A percentile compares a stretch with the other conserved stretches of the same genome.
These are phyloP conservation scores for Hylaea fasciaria DNA, from an alignment of 2,888 invertebrate species.

Conservation along the genomic window DNA sequence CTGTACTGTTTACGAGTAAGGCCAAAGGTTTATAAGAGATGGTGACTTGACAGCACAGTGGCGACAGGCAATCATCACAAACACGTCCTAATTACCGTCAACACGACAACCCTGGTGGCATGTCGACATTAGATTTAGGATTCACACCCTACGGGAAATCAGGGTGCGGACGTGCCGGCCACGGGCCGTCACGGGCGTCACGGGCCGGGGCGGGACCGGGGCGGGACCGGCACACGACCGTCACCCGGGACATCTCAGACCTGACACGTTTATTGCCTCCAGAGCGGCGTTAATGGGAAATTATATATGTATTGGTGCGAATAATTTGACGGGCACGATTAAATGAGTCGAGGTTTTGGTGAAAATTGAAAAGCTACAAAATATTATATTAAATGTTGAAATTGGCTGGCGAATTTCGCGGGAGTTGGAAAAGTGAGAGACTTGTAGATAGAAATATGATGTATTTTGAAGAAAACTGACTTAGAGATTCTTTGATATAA, in stretches of 20 bases:
- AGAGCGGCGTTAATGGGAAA: conserved; percentile 24
- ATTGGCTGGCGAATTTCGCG: too few relatives aligned
- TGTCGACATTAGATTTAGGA: conserved; percentile 47
- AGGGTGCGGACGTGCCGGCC: conserved; percentile 47
- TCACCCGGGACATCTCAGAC: conserved; percentile 19
- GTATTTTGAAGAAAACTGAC: too few relatives aligned
- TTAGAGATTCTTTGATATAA: too few relatives aligned
- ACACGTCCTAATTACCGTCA: conserved; percentile 24
- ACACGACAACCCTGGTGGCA: conserved; percentile 36
- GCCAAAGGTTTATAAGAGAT: too few relatives aligned
- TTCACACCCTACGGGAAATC: conserved; percentile 46
- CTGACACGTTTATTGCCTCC: conserved; percentile 31
- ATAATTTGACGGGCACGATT: conserved; percentile 11
- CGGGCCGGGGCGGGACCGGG: conserved; percentile 9
- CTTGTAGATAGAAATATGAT: too few relatives aligned
- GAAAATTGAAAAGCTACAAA: too few relatives aligned
- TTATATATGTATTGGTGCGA: conserved; percentile 18
- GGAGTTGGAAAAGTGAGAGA: too few relatives aligned
- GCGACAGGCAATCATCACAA: conserved; percentile 4
- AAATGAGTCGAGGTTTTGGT: not conserved
- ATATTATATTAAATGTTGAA: too few relatives aligned
- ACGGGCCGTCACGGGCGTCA: conserved; percentile 36
- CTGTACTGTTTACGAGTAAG: too few relatives aligned
- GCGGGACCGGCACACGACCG: conserved; percentile 17
- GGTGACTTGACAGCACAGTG: too few relatives aligned